phyloP scores from a whole-genome alignment of 1,140 invertebrate genomes.

The Platyscapa corneri region DNA sequence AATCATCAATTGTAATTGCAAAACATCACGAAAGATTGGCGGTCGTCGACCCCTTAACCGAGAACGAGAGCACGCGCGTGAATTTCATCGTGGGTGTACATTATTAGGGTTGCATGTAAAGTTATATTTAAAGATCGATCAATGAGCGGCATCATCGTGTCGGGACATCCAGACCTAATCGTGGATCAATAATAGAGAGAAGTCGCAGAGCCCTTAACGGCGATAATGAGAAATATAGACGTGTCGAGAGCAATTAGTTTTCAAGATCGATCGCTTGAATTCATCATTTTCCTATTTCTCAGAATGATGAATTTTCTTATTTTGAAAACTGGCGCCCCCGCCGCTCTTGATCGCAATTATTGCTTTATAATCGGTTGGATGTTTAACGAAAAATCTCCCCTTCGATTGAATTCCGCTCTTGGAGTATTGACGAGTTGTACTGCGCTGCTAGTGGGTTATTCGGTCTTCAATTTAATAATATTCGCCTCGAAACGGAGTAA shows the following conservation, averaged over 20 bases:
- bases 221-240: background rate
- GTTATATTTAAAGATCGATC: background rate
- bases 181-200: conserved; percentile 19
- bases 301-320: conserved; percentile 4
- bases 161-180: conserved; percentile 18
- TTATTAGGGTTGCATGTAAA: background rate
- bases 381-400: background rate
- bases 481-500: too few species aligned
- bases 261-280: background rate
- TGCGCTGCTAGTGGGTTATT: too few species aligned
- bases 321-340: background rate
- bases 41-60: conserved; percentile 30
- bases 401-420: too few species aligned
- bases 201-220: background rate
- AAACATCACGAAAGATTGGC: conserved; percentile 27
- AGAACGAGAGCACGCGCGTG: background rate
- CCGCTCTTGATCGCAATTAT: background rate
- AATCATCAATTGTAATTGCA: conserved; percentile 18
- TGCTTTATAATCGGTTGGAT: background rate
- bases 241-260: background rate
- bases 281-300: background rate
- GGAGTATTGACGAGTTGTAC: too few species aligned
- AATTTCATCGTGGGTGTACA: background rate
- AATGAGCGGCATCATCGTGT: too few species aligned
- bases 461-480: too few species aligned